Base-by-base conservation (phyloP, 2,113 vertebrate species). In the Saimiri boliviensis region DNA sequence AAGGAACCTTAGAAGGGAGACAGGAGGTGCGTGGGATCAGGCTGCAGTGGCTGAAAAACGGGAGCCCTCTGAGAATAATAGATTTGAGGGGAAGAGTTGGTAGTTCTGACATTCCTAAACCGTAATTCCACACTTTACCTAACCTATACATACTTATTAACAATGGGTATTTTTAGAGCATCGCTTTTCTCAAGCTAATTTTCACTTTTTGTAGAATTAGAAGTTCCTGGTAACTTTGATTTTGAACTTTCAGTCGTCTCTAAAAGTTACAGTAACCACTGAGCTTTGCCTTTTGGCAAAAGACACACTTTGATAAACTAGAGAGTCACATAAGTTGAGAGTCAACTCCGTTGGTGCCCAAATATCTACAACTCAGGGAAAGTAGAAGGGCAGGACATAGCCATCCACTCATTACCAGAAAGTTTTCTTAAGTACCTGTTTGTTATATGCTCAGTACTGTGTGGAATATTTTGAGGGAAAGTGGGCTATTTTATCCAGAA, bases 251-350 rank as follows among this genome's bases (percentile, higher is more conserved):
- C n/a, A 93, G 0, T 37, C n/a, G 12, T 79, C 71, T 87, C n/a
- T 81, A 23, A 47, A 88, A 95, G 37, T 83, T 85, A 52, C 20
- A 92, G 45, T 81, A 88, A 70, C 91, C 86, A 47, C 21, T n/a
- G 70, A 84, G 45, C 68, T 95, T 96, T 58, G 74, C 35, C 80
- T 92, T 89, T 96, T 71, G 63, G 25, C 80, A 83, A 56, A 87
- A 68, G 12, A 47, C 52, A 81, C 27, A 49, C 10, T 77, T 79
- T 73, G 37, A 56, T 80, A 10, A 74, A 60, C 47, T 71, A 1
- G 45, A 35, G 68, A 70, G 5, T 47, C 2, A 0, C 54, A 5
- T 30, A 35, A 56, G 49, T 93, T 66, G 89, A 16, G n/a, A 63
- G 56, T 79, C 83, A 56, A 4, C 32, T 83, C 17, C 63, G 17